phyloP scores from a whole-genome alignment of 2,797 vertebrate genomes.

The Macroramphosus scolopax region DNA sequence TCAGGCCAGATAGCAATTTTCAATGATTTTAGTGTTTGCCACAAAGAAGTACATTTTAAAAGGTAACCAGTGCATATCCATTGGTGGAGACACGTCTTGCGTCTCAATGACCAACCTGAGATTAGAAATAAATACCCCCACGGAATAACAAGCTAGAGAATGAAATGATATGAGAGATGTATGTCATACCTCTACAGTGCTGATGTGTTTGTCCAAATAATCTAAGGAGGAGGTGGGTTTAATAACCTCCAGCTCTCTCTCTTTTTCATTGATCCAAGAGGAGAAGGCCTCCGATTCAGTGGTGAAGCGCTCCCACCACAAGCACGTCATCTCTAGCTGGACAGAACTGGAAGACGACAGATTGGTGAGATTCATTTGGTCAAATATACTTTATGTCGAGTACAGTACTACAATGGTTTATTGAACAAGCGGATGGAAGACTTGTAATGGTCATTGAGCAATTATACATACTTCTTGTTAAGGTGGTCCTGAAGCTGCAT shows the following conservation, averaged over 20 bases:
- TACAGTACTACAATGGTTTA: no score
- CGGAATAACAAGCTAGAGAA: not conserved
- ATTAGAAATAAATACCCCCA: no score
- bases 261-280: conserved; percentile 85
- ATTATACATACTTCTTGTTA: conserved; percentile 82
- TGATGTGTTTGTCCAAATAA: conserved; percentile 83
- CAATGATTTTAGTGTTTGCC: conserved; percentile 10
- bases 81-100: no score
- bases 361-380: not conserved
- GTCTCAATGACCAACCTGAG: no score
- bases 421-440: no score
- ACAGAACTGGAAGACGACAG: conserved; percentile 77
- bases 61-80: no score
- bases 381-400: no score
- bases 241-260: conserved; percentile 81
- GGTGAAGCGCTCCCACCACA: conserved; percentile 86
- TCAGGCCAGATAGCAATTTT: conserved; percentile 18
- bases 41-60: no score
- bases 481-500: conserved; percentile 82
- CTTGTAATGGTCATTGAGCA: no score
- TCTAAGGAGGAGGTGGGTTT: conserved; percentile 70
- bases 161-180: not conserved
- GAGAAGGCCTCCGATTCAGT: conserved; percentile 83
- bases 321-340: conserved; percentile 88
- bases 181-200: conserved; percentile 80